These are phyloP conservation scores for Siniperca chuatsi DNA, from an alignment of 2,113 vertebrate genomes.

Conservation along the genomic window DNA sequence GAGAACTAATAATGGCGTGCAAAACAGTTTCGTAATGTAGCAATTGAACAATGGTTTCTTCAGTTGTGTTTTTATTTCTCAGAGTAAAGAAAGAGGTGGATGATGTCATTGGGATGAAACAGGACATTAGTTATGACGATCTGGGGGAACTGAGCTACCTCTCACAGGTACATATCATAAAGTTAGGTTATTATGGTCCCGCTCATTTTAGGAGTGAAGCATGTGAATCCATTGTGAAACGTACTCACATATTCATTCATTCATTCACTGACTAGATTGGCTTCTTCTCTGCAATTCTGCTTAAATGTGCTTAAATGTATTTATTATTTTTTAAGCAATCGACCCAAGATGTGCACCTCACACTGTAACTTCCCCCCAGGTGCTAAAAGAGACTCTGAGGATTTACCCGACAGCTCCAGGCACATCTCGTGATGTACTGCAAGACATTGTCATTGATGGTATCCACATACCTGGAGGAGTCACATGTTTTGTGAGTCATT, in stretches of 20 bases:
- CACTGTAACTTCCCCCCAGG: constrained; percentile 70
- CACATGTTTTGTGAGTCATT: constrained; percentile 53
- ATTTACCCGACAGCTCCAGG: constrained; percentile 87
- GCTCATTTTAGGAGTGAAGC: background rate
- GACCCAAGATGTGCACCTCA: background rate
- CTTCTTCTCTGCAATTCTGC: background rate
- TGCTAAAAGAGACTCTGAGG: constrained; percentile 92
- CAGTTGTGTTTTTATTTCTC: constrained; percentile 19
- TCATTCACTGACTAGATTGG: background rate
- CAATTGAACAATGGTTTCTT: background rate
- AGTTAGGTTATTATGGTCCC: too few species aligned
- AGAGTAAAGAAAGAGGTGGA: constrained; percentile 90
- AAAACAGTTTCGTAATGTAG: accelerated
- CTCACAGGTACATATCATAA: constrained; percentile 85
- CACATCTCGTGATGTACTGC: constrained; percentile 82
- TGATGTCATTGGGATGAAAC: constrained; percentile 91
- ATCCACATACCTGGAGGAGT: constrained; percentile 83
- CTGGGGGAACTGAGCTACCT: constrained; percentile 90
- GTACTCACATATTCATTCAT: background rate
- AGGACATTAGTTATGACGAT: constrained; percentile 89
- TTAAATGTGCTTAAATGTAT: background rate
- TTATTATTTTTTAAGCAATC: background rate
- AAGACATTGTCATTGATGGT: constrained; percentile 83
- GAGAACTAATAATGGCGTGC: background rate
- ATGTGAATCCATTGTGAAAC: background rate